Base-by-base conservation (phyloP, 2,113 vertebrate genomes). In the Xiphorhynchus elegans region DNA sequence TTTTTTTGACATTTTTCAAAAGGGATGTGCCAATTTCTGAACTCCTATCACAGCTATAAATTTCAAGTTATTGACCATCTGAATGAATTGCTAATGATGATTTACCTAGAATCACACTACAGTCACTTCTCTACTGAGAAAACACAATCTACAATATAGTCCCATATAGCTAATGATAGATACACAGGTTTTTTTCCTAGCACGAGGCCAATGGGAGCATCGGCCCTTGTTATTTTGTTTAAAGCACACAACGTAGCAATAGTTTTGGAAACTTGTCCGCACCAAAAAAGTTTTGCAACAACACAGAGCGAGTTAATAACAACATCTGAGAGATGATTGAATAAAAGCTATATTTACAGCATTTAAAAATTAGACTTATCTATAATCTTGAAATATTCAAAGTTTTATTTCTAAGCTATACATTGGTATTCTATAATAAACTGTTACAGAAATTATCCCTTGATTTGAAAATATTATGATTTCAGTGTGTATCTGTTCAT, bases 281-380 rank as follows among this genome's bases (percentile, higher is more conserved):
- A 98, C 98, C 97, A 98, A 98, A 98, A 98, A 98, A 96, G 96
- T 97, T 98, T 98, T 97, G 98, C 97, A 98, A 98, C 98, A 98
- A 98, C 98, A 98, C 98, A 98, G 98, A 98, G 98, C 97, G 95
- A 98, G 98, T 98, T 98, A 98, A 98, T 98, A 98, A 98, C 98
- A 98, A 97, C 97, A 97, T 98, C 97, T 97, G 98, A 98, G 98
- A 98, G 98, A 98, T 97, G 98, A 98, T 93, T 97, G 97, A 96
- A 96, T 98, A 97, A 98, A 98, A 99, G 99, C 98, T 98, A 97
- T 99, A 99, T 99, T 98, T 99, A 99, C 99, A 99, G 99, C 98
- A 31, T 98, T 98, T 98, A 98, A 98, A 98, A 98, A 98, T 98
- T 98, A 98, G 98, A 98, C 98, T 98, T 98, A 98, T 98, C 98